Conservation (phyloP, 2,888 invertebrate genomes). For the Octodonta nipae region DNA sequence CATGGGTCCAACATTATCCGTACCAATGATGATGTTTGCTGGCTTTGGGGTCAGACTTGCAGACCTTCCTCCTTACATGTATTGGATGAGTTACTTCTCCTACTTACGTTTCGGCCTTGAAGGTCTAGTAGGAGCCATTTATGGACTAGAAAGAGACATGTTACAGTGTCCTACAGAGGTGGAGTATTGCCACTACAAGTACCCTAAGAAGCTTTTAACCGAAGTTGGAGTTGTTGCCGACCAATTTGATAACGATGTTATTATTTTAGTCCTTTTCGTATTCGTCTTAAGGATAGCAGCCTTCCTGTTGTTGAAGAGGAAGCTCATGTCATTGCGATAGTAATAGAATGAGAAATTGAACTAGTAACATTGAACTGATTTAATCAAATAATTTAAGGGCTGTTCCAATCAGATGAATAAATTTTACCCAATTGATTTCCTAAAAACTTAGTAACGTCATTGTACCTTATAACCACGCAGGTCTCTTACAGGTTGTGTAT, state of each 20-base stretch:
- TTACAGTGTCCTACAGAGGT: conserved; percentile 60
- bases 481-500: too few relatives aligned
- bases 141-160: conserved; percentile 60
- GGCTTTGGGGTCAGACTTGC: conserved; percentile 85
- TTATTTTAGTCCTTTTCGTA: conserved; percentile 56
- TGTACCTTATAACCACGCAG: too few relatives aligned
- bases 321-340: conserved; percentile 55
- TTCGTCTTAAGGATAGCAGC: conserved; percentile 51
- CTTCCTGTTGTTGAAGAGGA: conserved; percentile 64
- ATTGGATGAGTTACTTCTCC: conserved; percentile 86
- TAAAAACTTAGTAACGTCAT: too few relatives aligned
- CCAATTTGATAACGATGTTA: conserved; percentile 72
- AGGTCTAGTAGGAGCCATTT: conserved; percentile 71
- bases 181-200: conserved; percentile 69
- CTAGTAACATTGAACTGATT: too few relatives aligned
- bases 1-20: conserved; percentile 78
- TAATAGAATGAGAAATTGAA: too few relatives aligned
- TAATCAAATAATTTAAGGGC: too few relatives aligned
- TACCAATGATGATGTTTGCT: conserved; percentile 93
- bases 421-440: too few relatives aligned
- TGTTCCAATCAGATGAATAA: too few relatives aligned
- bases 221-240: conserved; percentile 70
- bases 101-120: conserved; percentile 85
- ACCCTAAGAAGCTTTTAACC: conserved; percentile 65
- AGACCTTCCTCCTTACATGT: conserved; percentile 72